Evolutionary conservation across 2,113 vertebrate species (phyloP), one percentile per base, ranked within the genome.

Genomic region (Gadus macrocephalus): DNA sequence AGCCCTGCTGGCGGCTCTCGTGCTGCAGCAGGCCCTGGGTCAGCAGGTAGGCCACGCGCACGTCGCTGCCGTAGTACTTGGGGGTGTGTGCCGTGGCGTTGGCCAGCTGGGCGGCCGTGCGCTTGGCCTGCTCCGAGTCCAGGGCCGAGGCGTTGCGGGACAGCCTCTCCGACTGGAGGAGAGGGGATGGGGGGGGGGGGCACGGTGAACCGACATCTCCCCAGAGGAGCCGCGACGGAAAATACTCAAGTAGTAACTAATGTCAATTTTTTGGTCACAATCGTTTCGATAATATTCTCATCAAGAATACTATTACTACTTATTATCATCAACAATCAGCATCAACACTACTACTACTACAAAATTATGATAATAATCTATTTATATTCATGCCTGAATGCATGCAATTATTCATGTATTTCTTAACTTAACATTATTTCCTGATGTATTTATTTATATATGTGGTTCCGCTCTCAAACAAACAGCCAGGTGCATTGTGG

Each of bases 1-100:
- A 98, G 73, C 96, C 96, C 0, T 89, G 89, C 88, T 98, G 95
- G 61, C 25, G 74, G 68, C 92, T 95, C 92, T 98, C 94, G 0
- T 95, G 94, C 63, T 85, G 91, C 86, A 98, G 92, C 20, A 98
- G 90, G 1, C 87, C 88, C 5, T 91, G 87, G 0, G 91, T 93
- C 79, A 98, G 91, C 2, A 80, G 92, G 78, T 96, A 98, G 0
- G 92, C 95, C 59, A 96, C 88, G 62, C 92, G 93, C 80, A 98
- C 92, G 0, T 98, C 96, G 0, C 96, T 96, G 89, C 95, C 94
- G 0, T 94, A 96, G 88, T 92, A 94, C 53, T 81, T 86, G 0
- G 61, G 80, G 0, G 93, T 92, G 87, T 91, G 91, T 19, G 76
- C 70, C 0, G 93, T 97, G 53, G 96, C 95, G 0, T 96, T 95